Evolutionary conservation across 35 echinoderm and acorn worm genomes (phyloP).

Genomic region (Apostichopus japonicus): DNA sequence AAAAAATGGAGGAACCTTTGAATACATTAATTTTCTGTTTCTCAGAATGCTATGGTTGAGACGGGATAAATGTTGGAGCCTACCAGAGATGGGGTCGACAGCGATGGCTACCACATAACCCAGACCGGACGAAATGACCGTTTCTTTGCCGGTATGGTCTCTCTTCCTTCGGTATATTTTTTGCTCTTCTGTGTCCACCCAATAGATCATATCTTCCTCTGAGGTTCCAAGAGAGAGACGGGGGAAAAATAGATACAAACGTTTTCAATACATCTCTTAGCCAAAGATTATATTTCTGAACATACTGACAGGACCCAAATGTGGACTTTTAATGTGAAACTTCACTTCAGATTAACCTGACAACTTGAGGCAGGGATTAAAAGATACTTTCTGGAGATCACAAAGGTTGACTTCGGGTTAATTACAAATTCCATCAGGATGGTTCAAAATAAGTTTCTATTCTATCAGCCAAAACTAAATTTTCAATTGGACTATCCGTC

Average conservation of each 20-base stretch:
- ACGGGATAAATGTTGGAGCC: background rate
- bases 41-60: too few relatives aligned
- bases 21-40: too few relatives aligned
- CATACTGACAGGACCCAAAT: background rate
- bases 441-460: too few relatives aligned
- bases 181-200: constrained; percentile 76
- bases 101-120: constrained; percentile 88
- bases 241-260: background rate
- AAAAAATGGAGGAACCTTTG: too few relatives aligned
- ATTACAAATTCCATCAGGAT: too few relatives aligned
- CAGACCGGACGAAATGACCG: constrained; percentile 64
- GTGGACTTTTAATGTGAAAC: background rate
- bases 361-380: too few relatives aligned
- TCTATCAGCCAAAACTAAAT: too few relatives aligned
- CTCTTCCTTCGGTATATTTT: constrained; percentile 77
- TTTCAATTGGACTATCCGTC: too few relatives aligned
- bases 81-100: constrained; percentile 81
- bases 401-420: too few relatives aligned
- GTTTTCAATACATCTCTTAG: background rate
- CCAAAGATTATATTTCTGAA: background rate
- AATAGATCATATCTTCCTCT: constrained; percentile 94
- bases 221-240: background rate
- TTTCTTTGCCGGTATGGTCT: constrained; percentile 72
- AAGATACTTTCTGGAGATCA: too few relatives aligned
- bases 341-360: too few relatives aligned